Conservation (phyloP, 2,888 invertebrate genomes). For the Neoaliturus tenellus region DNA sequence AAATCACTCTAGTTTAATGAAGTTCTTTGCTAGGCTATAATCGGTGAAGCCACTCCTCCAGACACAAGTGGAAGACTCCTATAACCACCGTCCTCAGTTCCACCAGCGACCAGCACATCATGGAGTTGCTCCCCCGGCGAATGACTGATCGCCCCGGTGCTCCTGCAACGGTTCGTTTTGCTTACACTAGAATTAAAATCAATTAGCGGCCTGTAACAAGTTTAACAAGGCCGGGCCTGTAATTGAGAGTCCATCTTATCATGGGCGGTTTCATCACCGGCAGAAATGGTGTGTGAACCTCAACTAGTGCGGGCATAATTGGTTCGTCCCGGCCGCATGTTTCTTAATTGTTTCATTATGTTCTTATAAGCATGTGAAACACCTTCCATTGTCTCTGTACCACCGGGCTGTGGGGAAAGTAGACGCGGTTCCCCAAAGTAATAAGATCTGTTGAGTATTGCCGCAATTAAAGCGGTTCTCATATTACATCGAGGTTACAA, state of each 20-base stretch:
- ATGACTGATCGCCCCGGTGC: neutral
- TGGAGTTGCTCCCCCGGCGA: neutral
- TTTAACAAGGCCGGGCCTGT: neutral
- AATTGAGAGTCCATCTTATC: constrained; percentile 34
- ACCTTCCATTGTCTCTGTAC: neutral
- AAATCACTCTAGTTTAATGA: too few relatives aligned
- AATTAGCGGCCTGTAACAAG: constrained; percentile 11
- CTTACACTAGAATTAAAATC: constrained; percentile 35
- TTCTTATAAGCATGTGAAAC: constrained; percentile 49
- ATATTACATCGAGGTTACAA: neutral
- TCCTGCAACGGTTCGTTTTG: constrained; percentile 12
- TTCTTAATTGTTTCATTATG: constrained; percentile 47
- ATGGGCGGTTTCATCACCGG: constrained; percentile 10
- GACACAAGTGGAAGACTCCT: too few relatives aligned
- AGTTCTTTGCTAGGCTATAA: too few relatives aligned
- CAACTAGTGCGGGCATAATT: constrained; percentile 44
- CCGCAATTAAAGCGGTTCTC: neutral
- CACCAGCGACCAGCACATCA: neutral
- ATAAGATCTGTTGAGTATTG: neutral
- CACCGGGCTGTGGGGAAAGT: neutral
- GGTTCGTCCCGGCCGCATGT: constrained; percentile 14
- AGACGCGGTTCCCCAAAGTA: neutral
- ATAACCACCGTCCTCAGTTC: neutral
- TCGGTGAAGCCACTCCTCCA: too few relatives aligned
- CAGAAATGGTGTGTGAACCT: constrained; percentile 48